Conservation (phyloP, 2,113 vertebrate species). For the Erythrocebus patas region DNA sequence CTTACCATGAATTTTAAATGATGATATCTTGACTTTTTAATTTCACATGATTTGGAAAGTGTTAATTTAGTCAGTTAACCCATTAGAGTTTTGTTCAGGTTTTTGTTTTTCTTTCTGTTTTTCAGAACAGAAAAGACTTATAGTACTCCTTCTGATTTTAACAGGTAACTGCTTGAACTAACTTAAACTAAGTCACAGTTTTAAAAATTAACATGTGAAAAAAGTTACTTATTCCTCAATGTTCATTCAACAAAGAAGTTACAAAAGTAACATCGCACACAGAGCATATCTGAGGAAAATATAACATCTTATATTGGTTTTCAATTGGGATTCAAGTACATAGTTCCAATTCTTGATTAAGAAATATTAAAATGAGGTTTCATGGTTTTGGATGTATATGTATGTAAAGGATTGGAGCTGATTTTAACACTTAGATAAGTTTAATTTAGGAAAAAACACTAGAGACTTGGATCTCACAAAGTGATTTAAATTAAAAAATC, state of each 20-base stretch:
- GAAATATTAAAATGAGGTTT: conserved; percentile 6
- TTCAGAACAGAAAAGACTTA: neutral
- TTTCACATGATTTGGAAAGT: neutral
- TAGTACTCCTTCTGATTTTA: conserved; percentile 6
- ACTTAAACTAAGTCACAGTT: conserved; percentile 5
- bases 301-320: conserved; percentile 24
- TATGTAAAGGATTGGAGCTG: neutral
- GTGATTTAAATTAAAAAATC: conserved; percentile 20
- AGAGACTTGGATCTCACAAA: conserved; percentile 29
- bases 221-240: conserved; percentile 19
- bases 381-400: neutral
- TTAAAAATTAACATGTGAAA: conserved; percentile 37
- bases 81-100: neutral
- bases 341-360: conserved; percentile 32
- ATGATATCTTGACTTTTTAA: conserved; percentile 28
- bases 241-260: conserved; percentile 2
- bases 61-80: conserved; percentile 24
- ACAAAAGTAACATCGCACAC: neutral
- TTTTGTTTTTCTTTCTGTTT: neutral
- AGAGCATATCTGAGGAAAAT: neutral
- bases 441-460: neutral
- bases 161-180: conserved; percentile 13
- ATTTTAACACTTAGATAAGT: conserved; percentile 18
- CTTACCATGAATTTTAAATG: conserved; percentile 40
- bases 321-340: neutral